phyloP scores from a whole-genome alignment of 2,888 invertebrate species.

The Zygaena filipendulae region DNA sequence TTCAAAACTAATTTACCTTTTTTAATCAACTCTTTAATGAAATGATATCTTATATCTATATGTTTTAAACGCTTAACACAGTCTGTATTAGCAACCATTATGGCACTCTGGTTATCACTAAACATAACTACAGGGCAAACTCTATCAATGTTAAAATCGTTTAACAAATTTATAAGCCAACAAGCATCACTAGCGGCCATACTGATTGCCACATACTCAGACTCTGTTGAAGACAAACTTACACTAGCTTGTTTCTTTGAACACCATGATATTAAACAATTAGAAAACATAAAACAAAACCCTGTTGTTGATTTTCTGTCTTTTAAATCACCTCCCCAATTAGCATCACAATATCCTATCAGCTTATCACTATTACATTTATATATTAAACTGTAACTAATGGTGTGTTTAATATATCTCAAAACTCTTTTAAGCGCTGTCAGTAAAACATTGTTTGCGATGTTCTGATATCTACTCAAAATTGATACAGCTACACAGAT shows the following conservation, averaged over 20 bases:
- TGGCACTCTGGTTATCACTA: neutral
- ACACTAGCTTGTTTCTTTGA: conserved; percentile 20
- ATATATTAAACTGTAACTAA: conserved; percentile 13
- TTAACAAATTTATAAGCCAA: conserved; percentile 2
- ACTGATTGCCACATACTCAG: neutral
- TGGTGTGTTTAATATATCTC: conserved; percentile 20
- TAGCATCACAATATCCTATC: conserved; percentile 19
- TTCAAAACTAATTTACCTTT: conserved; percentile 5
- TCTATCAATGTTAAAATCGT: conserved; percentile 1
- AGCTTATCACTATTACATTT: conserved; percentile 9
- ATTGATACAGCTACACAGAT: neutral
- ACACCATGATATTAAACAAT: conserved; percentile 22
- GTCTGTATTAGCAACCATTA: neutral
- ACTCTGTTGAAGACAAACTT: conserved; percentile 1
- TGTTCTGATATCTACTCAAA: conserved; percentile 10
- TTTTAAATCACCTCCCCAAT: conserved; percentile 18
- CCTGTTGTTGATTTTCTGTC: conserved; percentile 21
- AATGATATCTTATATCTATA: conserved; percentile 5
- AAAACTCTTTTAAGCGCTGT: conserved; percentile 17
- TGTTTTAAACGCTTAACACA: conserved; percentile 6
- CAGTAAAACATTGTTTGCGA: conserved; percentile 1
- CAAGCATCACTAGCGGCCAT: conserved; percentile 12
- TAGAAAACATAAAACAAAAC: conserved; percentile 18
- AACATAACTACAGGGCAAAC: neutral
- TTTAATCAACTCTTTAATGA: conserved; percentile 1